A percentile compares a stretch with the other conserved stretches of the same genome.
Evolutionary conservation across 1,140 invertebrate species (phyloP).

Genomic region (Bombus affinis): DNA sequence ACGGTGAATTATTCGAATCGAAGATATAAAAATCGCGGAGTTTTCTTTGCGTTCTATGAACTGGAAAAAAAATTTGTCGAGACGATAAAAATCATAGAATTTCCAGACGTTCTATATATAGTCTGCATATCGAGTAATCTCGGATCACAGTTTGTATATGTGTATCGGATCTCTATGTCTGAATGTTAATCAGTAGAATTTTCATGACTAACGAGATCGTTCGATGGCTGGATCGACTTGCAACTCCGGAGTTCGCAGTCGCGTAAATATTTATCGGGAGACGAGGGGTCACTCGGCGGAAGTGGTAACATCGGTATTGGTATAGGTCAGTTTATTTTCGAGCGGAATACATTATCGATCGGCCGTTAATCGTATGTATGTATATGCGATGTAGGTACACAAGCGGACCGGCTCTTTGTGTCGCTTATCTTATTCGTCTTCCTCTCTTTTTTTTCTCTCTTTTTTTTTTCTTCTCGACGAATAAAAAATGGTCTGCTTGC

Average conservation of each 20-base stretch:
- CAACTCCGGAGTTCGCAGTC: slow-evolving; percentile 39
- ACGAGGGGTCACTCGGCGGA: slow-evolving; percentile 75
- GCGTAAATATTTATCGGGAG: slow-evolving; percentile 76
- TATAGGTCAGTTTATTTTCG: slow-evolving; percentile 77
- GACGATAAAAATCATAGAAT: neutral
- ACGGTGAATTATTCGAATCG: too few species aligned
- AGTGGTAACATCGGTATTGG: slow-evolving; percentile 74
- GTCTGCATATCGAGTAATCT: neutral
- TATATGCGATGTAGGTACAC: neutral
- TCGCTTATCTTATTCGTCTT: neutral
- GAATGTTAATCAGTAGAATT: neutral
- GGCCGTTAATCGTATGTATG: slow-evolving; percentile 59
- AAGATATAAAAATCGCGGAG: too few species aligned
- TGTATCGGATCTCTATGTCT: neutral
- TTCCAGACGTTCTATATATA: neutral
- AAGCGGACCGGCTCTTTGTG: neutral
- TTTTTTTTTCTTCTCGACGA: too few species aligned
- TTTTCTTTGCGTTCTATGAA: neutral
- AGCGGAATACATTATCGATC: slow-evolving; percentile 73
- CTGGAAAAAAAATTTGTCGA: neutral
- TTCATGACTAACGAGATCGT: neutral
- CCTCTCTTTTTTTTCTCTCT: neutral
- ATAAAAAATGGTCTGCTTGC: neutral
- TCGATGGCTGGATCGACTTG: neutral
- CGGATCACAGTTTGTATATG: neutral